These are phyloP conservation scores for Tenthredo livida DNA, from an alignment of 2,888 invertebrate genomes.

Conservation along the genomic window DNA sequence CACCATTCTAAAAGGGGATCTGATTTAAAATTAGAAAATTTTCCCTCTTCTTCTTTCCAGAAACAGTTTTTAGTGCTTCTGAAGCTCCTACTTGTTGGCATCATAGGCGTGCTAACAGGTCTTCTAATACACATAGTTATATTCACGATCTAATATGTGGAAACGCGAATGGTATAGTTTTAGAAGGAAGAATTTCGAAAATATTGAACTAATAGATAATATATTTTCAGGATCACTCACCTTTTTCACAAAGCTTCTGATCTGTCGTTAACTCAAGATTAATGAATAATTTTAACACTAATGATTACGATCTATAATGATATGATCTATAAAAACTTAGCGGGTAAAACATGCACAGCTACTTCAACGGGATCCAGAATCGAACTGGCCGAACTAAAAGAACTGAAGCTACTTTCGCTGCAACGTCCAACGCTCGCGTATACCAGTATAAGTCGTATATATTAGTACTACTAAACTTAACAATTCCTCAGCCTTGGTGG, in stretches of 20 bases:
- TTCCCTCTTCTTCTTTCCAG: neutral
- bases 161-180: neutral
- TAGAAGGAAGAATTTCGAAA: neutral
- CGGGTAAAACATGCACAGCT: neutral
- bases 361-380: slow-evolving; percentile 29
- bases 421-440: slow-evolving; percentile 9
- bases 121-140: neutral
- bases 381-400: slow-evolving; percentile 33
- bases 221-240: neutral
- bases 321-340: neutral
- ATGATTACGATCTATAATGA: neutral
- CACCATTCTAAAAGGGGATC: slow-evolving; percentile 16
- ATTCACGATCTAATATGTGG: neutral
- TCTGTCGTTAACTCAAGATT: neutral
- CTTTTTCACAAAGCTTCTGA: slow-evolving; percentile 5
- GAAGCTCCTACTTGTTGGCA: neutral
- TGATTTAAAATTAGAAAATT: slow-evolving; percentile 3
- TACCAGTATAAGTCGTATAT: neutral
- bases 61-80: neutral
- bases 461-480: slow-evolving; percentile 30
- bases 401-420: slow-evolving; percentile 51
- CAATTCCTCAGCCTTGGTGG: slow-evolving; percentile 37
- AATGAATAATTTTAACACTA: slow-evolving; percentile 1
- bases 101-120: neutral
- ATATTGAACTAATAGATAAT: neutral